phyloP scores from a whole-genome alignment of 2,797 vertebrate genomes.

The Microctenopoma steveboyesi region DNA sequence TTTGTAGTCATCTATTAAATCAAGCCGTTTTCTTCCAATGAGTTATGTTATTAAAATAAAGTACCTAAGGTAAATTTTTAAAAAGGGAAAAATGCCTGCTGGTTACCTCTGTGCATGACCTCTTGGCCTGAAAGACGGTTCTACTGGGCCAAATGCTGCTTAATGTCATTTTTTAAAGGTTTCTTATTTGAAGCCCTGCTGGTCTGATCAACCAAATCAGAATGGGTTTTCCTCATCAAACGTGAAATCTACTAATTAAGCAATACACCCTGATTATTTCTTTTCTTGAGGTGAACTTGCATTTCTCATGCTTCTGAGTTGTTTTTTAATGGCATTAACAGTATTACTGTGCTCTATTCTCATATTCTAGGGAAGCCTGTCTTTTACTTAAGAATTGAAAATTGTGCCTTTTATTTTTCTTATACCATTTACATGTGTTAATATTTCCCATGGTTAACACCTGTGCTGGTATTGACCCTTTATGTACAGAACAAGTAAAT shows the following conservation, averaged over 20 bases:
- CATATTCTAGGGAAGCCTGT: constrained; percentile 89
- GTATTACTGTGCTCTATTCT: constrained; percentile 94
- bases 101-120: constrained; percentile 83
- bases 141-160: constrained; percentile 79
- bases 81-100: constrained; percentile 83
- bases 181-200: constrained; percentile 46
- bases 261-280: constrained; percentile 77
- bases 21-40: constrained; percentile 63
- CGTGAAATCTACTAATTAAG: constrained; percentile 75
- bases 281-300: constrained; percentile 62
- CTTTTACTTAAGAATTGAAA: constrained; percentile 84
- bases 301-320: constrained; percentile 79
- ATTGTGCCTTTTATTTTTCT: constrained; percentile 96
- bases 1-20: constrained; percentile 64
- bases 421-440: constrained; percentile 89
- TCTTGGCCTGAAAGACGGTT: constrained; percentile 66
- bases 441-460: constrained; percentile 90
- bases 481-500: constrained; percentile 95
- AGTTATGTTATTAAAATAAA: constrained; percentile 59
- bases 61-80: constrained; percentile 63
- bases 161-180: constrained; percentile 68
- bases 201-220: constrained; percentile 42
- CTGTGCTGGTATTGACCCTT: constrained; percentile 87
- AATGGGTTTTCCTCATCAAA: constrained; percentile 59
- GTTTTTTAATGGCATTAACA: constrained; percentile 94